A percentile compares a stretch with the other conserved stretches of the same genome.
Conservation (phyloP, 2,888 invertebrate species). For the Zootermopsis nevadensis region DNA sequence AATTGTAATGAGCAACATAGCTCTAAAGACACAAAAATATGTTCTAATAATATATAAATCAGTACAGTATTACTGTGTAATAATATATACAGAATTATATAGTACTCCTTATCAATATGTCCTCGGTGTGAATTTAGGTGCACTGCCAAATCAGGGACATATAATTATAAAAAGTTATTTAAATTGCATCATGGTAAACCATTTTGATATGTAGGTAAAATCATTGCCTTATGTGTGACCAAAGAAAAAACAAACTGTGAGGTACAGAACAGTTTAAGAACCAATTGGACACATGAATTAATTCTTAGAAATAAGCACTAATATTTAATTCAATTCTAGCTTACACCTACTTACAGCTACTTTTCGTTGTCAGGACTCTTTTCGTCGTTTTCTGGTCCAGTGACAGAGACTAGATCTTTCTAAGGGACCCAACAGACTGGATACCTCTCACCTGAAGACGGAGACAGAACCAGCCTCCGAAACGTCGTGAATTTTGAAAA, state of each 20-base stretch:
- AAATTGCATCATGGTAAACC: neutral
- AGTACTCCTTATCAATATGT: neutral
- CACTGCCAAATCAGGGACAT: neutral
- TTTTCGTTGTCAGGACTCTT: no score
- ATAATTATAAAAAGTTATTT: no score
- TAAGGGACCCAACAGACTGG: no score
- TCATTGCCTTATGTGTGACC: no score
- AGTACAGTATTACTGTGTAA: neutral
- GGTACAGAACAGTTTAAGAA: neutral
- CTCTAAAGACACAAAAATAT: conserved; percentile 27
- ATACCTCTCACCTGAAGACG: no score
- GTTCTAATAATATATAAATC: neutral
- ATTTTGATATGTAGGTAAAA: neutral
- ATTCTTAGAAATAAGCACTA: neutral
- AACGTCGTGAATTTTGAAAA: no score
- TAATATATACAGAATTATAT: neutral
- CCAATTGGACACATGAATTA: neutral
- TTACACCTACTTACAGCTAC: no score
- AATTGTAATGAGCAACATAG: conserved; percentile 38
- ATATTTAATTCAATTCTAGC: no score
- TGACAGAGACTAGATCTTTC: no score
- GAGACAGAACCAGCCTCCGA: no score
- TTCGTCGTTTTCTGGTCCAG: no score
- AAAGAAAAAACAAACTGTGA: no score
- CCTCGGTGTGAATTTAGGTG: neutral